Evolutionary conservation across 2,888 invertebrate species (phyloP).

Genomic region (Leptura quadrifasciata): DNA sequence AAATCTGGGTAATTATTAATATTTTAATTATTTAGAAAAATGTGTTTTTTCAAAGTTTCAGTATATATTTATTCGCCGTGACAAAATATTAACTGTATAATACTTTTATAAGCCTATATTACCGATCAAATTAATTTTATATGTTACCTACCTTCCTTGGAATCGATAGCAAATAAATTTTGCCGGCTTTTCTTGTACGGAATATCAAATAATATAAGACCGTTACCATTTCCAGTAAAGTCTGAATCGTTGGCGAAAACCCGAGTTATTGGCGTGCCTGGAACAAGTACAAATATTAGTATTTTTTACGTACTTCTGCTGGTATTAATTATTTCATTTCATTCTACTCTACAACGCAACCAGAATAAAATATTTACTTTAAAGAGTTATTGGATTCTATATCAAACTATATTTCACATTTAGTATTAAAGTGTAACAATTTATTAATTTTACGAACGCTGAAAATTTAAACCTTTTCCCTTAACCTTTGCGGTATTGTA

Average conservation of each 20-base stretch:
- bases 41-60: no score
- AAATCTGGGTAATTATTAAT: no score
- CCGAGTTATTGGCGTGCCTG: conserved; percentile 80
- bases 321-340: conserved; percentile 6
- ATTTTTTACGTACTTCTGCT: background rate
- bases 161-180: conserved; percentile 86
- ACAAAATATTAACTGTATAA: no score
- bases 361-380: background rate
- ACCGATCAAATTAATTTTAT: conserved; percentile 51
- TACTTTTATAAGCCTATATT: no score
- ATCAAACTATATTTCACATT: background rate
- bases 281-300: conserved; percentile 31
- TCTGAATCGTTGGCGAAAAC: conserved; percentile 91
- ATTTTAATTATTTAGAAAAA: no score
- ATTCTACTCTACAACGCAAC: conserved; percentile 2
- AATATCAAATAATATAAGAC: conserved; percentile 86
- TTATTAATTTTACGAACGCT: background rate
- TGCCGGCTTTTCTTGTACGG: conserved; percentile 80
- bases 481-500: no score
- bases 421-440: background rate
- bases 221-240: conserved; percentile 91
- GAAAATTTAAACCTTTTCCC: no score
- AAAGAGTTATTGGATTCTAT: background rate
- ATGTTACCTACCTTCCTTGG: conserved; percentile 81
- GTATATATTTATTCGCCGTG: no score